Conservation (phyloP, 2,888 invertebrate species). For the Drosophila colorata region DNA sequence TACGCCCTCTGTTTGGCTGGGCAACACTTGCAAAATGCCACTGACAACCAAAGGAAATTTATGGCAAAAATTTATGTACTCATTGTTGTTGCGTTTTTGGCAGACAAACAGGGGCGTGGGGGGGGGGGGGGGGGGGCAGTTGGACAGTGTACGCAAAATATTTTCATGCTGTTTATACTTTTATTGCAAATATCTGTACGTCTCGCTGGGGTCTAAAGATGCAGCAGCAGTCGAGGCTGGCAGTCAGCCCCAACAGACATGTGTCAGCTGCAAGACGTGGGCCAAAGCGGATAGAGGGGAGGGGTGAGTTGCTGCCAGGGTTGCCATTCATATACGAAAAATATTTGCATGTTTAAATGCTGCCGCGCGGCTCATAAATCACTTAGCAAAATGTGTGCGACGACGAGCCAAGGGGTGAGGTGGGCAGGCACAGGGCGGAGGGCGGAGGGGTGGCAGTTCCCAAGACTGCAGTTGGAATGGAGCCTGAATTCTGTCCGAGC, state of each 20-base stretch:
- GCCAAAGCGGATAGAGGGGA: background rate
- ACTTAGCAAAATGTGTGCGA: slow-evolving; percentile 73
- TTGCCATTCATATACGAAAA: slow-evolving; percentile 63
- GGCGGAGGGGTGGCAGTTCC: background rate
- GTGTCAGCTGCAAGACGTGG: slow-evolving; percentile 57
- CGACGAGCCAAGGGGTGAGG: slow-evolving; percentile 8
- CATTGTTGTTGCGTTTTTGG: slow-evolving; percentile 44
- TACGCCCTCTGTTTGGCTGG: slow-evolving; percentile 32
- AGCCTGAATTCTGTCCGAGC: slow-evolving; percentile 14
- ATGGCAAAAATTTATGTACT: slow-evolving; percentile 77
- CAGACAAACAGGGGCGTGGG: slow-evolving; percentile 7
- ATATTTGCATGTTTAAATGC: slow-evolving; percentile 75
- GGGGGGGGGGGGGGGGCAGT: background rate
- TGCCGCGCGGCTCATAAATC: slow-evolving; percentile 76
- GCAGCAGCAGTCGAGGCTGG: slow-evolving; percentile 29
- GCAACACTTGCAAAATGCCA: slow-evolving; percentile 77
- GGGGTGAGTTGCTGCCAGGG: background rate
- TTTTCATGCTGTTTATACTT: slow-evolving; percentile 78
- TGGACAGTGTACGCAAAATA: slow-evolving; percentile 70
- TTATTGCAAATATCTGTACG: slow-evolving; percentile 75
- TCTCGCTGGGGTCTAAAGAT: slow-evolving; percentile 37
- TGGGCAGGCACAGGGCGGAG: background rate
- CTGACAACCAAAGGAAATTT: slow-evolving; percentile 80
- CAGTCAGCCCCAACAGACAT: slow-evolving; percentile 66
- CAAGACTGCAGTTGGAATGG: slow-evolving; percentile 19